Percentiles rank a stretch among this genome's conserved stretches.
phyloP scores from a whole-genome alignment of 2,797 vertebrate genomes.

The Parauchenoglanis ngamensis region DNA sequence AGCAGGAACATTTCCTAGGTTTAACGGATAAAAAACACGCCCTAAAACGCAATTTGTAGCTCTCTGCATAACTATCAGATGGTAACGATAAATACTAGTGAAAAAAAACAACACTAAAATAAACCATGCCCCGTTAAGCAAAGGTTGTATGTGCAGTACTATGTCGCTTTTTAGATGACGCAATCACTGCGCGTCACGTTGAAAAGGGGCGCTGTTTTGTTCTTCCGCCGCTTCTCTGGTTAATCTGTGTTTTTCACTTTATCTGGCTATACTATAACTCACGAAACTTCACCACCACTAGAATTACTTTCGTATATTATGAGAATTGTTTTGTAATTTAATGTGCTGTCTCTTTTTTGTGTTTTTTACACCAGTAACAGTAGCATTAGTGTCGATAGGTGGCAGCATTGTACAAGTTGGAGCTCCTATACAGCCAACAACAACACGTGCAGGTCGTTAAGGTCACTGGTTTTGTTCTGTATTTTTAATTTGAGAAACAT shows the following conservation, averaged over 20 bases:
- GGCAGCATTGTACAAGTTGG: slow-evolving; percentile 1
- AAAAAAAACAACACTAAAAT: not conserved
- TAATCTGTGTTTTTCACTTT: not conserved
- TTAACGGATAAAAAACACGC: slow-evolving; percentile 38
- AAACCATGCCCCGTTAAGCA: not conserved
- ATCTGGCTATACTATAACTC: not conserved
- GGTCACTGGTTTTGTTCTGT: not conserved
- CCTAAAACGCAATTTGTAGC: slow-evolving; percentile 32
- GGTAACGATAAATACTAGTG: not conserved
- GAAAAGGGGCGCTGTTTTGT: not conserved
- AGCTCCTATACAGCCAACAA: not conserved
- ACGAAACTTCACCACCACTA: not conserved
- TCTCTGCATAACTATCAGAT: slow-evolving; percentile 60
- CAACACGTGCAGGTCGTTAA: not conserved
- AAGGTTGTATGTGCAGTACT: slow-evolving; percentile 23
- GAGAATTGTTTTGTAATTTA: not conserved
- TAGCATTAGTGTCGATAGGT: not conserved
- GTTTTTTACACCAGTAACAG: not conserved
- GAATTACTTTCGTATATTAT: not conserved
- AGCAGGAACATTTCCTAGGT: slow-evolving; percentile 49
- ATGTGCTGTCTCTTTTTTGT: not conserved
- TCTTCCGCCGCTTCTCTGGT: slow-evolving; percentile 1
- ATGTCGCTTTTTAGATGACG: slow-evolving; percentile 65
- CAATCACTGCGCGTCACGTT: slow-evolving; percentile 1
- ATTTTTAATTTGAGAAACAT: not conserved